Evolutionary conservation across 2,113 vertebrate species (phyloP), one percentile per base, ranked within the genome.

Genomic region (Lichenostomus cassidix): DNA sequence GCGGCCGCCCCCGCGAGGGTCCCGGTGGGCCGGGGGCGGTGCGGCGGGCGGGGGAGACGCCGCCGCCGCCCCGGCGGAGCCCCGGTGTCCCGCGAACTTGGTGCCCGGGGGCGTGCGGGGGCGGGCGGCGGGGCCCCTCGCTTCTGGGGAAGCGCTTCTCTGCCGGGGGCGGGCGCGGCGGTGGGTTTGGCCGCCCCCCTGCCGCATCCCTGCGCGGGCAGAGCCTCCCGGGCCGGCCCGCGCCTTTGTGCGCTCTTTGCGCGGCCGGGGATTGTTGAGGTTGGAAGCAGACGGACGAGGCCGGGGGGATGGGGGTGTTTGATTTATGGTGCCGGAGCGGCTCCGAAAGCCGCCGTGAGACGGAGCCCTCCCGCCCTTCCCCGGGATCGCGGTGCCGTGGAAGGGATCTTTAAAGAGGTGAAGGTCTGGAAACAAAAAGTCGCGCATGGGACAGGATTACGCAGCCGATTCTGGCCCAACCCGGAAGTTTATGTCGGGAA

Each of bases 401-500:
- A 37, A 35, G 79, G 79, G 58, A 7, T 41, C 46, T n/a, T 77
- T 31, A 62, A 59, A 52, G 56, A 42, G 74, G 17, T 22, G 90
- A 73, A 74, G 81, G 81, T 9, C 76, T 90, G 67, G 69, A 74
- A 93, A 95, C 94, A 96, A 94, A 95, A 90, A 94, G 95, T 94
- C 75, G 74, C 29, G 74, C 73, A 47, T 64, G 82, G 88, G 93
- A 94, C 89, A 58, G 81, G n/a, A 96, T 97, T 97, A 96, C 97
- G 93, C 95, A 97, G 98, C 96, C 97, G 83, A 91, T 97, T 95
- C 96, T 83, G 86, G 64, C 95, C 87, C 94, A 97, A 98, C 97
- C 98, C 98, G 98, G 98, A 98, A 98, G 98, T 98, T 98, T 98
- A 98, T 98, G 87, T 95, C 85, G 95, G 85, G 96, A 98, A 97